Evolutionary conservation across 2,113 vertebrate genomes (phyloP), one percentile per base, ranked within the genome.

Genomic region (Oreochromis aureus): DNA sequence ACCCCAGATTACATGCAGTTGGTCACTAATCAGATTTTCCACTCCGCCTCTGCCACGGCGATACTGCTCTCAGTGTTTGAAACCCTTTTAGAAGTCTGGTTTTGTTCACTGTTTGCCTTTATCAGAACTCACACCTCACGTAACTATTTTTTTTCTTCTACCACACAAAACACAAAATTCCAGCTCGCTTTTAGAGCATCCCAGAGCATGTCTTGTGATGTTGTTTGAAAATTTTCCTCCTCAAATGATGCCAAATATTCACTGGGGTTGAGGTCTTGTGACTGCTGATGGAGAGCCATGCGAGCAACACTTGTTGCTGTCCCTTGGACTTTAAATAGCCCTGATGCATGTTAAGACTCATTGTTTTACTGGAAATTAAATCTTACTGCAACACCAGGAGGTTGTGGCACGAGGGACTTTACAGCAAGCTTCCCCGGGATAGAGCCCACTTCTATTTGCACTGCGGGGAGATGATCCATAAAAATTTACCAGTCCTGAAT

Each of bases 191-290:
- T 82, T 10, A 41, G 59, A 87, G 32, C 85, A 82, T 89, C 30
- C 55, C 46, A 56, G 83, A 81, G 36, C 53, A 5, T 32, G 91
- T 92, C 94, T 92, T 92, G 92, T 94, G 90, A 94, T 92, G 83
- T 79, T 83, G 55, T 82, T 78, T 41, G 46, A 46, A 39, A 66
- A 51, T 90, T 56, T 87, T 51, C 39, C 30, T 66, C 78, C 36
- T 73, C 76, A 80, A 80, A 90, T 89, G 78, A 80, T 84, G 30
- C 53, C 53, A 73, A 85, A 87, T 51, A 36, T 81, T 92, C 51
- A 84, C 2, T 85, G 80, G 81, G 84, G 71, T 32, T 41, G 78
- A 83, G 78, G 79, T 93, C 94, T 93, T 95, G 90, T 94, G 93
- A 94, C 91, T 87, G 69, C 73, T 86, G 86, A 88, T 15, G 19